These are phyloP conservation scores for Lacerta viridis DNA, from an alignment of 2,797 vertebrate genomes.

Conservation along the genomic window DNA sequence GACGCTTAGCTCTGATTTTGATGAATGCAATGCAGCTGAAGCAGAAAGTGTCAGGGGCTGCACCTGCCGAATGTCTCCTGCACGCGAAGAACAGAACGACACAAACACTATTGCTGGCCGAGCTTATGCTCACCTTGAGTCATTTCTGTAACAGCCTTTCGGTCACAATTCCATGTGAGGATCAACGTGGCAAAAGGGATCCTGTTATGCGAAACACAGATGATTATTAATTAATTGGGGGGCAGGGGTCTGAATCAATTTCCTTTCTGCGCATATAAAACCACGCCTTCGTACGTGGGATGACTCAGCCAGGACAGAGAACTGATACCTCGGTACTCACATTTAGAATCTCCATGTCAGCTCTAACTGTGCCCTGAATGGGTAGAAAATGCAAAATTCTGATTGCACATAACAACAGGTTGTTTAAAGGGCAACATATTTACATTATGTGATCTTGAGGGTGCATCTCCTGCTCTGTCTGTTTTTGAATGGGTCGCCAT, in stretches of 20 bases:
- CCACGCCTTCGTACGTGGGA: not conserved
- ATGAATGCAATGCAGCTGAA: slow-evolving; percentile 35
- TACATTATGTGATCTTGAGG: no score
- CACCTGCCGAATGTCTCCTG: slow-evolving; percentile 26
- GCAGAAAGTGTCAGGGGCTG: slow-evolving; percentile 26
- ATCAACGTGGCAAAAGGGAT: not conserved
- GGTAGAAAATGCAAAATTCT: not conserved
- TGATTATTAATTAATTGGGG: not conserved
- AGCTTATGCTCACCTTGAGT: not conserved
- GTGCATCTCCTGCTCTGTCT: no score
- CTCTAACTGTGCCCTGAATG: not conserved
- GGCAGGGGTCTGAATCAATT: not conserved
- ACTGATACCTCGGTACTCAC: not conserved
- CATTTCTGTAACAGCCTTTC: not conserved
- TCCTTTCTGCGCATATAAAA: not conserved
- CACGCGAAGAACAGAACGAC: not conserved
- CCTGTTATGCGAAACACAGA: not conserved
- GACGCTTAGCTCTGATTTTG: slow-evolving; percentile 37
- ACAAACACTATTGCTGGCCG: not conserved
- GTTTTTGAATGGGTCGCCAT: no score
- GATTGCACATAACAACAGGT: no score
- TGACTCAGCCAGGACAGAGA: not conserved
- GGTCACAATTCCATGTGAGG: not conserved
- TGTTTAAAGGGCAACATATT: no score
- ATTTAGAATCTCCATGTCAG: not conserved